These are phyloP conservation scores for Eulacestoma nigropectus DNA, from an alignment of 2,113 vertebrate genomes.

Conservation along the genomic window DNA sequence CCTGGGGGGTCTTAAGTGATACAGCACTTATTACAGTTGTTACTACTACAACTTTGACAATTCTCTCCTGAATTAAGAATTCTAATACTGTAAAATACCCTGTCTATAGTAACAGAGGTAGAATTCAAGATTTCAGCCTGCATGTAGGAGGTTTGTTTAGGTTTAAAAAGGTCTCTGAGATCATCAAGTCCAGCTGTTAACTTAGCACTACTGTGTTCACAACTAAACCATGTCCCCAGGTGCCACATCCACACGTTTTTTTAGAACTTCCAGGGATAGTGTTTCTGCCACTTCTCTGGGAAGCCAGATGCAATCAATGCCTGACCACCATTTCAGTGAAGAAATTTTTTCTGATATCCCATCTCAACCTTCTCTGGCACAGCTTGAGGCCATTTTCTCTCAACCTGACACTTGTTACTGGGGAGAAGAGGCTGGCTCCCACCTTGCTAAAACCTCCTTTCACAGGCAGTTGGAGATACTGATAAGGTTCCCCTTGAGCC, in stretches of 20 bases:
- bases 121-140: background rate
- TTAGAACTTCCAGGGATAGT: no score
- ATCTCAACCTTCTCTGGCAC: background rate
- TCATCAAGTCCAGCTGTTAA: background rate
- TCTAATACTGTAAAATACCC: background rate
- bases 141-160: background rate
- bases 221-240: background rate
- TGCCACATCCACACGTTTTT: background rate
- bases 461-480: background rate
- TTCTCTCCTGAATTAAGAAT: background rate
- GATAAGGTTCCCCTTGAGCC: background rate
- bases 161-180: background rate
- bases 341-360: background rate
- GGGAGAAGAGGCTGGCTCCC: background rate
- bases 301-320: background rate
- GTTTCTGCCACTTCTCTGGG: background rate
- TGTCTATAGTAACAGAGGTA: background rate
- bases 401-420: background rate
- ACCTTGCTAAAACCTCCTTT: background rate
- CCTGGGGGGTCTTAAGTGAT: background rate
- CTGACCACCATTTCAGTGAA: background rate
- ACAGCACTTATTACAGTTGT: background rate
- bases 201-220: background rate
- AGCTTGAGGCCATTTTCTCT: background rate
- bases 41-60: background rate